Conservation (phyloP, 2,113 vertebrate genomes). For the Passer domesticus region DNA sequence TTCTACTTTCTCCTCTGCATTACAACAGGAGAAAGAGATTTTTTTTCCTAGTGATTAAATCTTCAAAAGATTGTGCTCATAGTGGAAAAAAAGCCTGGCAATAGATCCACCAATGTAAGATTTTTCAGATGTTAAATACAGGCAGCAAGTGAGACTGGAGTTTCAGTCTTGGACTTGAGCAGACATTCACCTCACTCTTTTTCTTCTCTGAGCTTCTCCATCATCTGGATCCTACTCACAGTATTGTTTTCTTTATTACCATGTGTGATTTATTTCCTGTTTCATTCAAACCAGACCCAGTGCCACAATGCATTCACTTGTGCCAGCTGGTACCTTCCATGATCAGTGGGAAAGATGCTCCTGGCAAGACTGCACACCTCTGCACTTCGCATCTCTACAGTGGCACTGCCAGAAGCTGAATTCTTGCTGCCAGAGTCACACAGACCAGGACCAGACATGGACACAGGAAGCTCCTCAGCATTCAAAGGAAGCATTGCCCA, state of each 20-base stretch:
- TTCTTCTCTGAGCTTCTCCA: not conserved
- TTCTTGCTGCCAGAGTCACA: not conserved
- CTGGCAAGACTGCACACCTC: not conserved
- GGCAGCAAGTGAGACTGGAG: not conserved
- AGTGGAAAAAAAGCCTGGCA: not conserved
- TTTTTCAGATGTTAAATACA: not conserved
- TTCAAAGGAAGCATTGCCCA: not conserved
- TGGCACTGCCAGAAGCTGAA: not conserved
- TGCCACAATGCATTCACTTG: not conserved
- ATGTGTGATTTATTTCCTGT: not conserved
- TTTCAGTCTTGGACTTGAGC: not conserved
- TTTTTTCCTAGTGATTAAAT: not conserved
- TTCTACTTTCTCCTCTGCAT: not conserved
- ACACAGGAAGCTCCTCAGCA: not conserved
- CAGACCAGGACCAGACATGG: not conserved
- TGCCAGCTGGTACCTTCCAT: not conserved
- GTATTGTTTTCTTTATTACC: not conserved
- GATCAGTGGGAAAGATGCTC: not conserved
- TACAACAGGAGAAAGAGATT: not conserved
- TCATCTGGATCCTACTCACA: not conserved
- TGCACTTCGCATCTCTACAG: not conserved
- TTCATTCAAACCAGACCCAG: not conserved
- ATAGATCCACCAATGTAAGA: not conserved
- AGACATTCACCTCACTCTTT: not conserved
- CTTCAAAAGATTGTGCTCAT: not conserved